phyloP scores from a whole-genome alignment of 2,797 vertebrate species.

The Propithecus perrieri region DNA sequence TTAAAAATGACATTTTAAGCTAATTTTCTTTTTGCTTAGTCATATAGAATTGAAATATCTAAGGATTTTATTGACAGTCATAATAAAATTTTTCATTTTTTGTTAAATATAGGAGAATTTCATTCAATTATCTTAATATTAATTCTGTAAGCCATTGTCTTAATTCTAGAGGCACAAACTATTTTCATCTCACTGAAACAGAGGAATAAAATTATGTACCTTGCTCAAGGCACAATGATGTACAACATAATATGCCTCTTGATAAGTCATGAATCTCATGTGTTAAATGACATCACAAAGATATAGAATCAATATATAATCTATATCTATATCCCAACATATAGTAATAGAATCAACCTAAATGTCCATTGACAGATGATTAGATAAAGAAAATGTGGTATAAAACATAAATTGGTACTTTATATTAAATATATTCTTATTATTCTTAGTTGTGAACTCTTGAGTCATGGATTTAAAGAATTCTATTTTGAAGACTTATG shows the following conservation, averaged over 20 bases:
- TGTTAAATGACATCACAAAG: neutral
- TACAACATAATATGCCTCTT: neutral
- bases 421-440: constrained; percentile 29
- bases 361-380: neutral
- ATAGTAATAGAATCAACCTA: neutral
- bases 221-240: neutral
- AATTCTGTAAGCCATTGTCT: neutral
- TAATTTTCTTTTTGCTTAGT: neutral
- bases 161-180: neutral
- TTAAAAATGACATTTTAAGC: constrained; percentile 23
- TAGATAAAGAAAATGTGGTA: neutral
- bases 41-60: neutral
- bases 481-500: constrained; percentile 39
- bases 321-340: neutral
- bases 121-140: neutral
- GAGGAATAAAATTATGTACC: neutral
- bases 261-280: neutral
- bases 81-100: neutral
- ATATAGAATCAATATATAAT: neutral
- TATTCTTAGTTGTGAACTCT: constrained; percentile 16
- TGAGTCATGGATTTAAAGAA: constrained; percentile 24
- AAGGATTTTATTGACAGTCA: neutral
- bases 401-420: constrained; percentile 10
- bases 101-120: neutral
- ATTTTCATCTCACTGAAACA: neutral